These are phyloP conservation scores for Gambusia holbrooki DNA, from an alignment of 2,113 vertebrate genomes.

Conservation along the genomic window DNA sequence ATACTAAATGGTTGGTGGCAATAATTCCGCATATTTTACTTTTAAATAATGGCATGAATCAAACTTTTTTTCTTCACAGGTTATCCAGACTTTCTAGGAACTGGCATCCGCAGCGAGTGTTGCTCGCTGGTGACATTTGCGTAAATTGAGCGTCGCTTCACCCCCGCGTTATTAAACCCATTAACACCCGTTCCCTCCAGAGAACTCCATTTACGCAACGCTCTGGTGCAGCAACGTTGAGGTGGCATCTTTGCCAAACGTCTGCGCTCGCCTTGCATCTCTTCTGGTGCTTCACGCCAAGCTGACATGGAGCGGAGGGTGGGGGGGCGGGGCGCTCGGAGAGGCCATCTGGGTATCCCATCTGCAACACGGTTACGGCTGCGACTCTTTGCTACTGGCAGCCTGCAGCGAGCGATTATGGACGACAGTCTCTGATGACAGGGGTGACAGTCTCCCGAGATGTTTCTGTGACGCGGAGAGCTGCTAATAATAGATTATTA, in stretches of 20 bases:
- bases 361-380: slow-evolving; percentile 75
- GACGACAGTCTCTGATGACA: slow-evolving; percentile 61
- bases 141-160: slow-evolving; percentile 65
- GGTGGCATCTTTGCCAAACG: slow-evolving; percentile 54
- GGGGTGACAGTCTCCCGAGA: slow-evolving; percentile 64
- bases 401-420: slow-evolving; percentile 57
- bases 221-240: slow-evolving; percentile 37
- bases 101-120: slow-evolving; percentile 54
- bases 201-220: slow-evolving; percentile 67
- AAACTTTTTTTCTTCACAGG: slow-evolving; percentile 18
- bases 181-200: slow-evolving; percentile 68
- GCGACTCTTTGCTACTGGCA: slow-evolving; percentile 65
- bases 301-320: slow-evolving; percentile 47
- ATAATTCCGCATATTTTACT: slow-evolving; percentile 8
- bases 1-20: slow-evolving; percentile 27
- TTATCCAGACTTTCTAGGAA: slow-evolving; percentile 38
- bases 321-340: slow-evolving; percentile 49
- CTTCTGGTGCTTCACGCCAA: slow-evolving; percentile 46
- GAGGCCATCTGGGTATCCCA: slow-evolving; percentile 82
- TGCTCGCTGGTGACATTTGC: slow-evolving; percentile 70
- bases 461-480: slow-evolving; percentile 62
- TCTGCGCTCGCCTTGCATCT: slow-evolving; percentile 36
- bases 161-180: slow-evolving; percentile 70
- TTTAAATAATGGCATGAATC: slow-evolving; percentile 13
- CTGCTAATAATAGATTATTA: slow-evolving; percentile 75